Base-by-base conservation (phyloP, 2,797 vertebrate genomes). In the Gymnocypris eckloni region DNA sequence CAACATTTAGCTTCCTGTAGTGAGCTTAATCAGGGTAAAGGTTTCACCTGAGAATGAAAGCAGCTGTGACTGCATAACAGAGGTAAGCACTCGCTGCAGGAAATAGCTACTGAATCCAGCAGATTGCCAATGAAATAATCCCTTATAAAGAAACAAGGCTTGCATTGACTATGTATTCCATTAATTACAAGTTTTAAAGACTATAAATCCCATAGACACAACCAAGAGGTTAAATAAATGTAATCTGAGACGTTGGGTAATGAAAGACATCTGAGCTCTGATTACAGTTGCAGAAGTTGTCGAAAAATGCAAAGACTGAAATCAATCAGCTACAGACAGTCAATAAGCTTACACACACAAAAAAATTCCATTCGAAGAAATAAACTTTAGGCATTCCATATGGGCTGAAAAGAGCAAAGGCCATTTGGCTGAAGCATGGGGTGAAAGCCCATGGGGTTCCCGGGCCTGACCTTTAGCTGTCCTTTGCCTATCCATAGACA, bases 371-470 rank as follows among this genome's bases (percentile, higher is more conserved):
- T 18, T 37, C 1, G 52, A 87, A 87, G 33, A 50, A 83, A 70
- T 28, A 84, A 75, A 75, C 64, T 78, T 50, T 64, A 15, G n/a
- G 15, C 25, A 78, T 87, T 87, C 52, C 85, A 64, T 52, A 43
- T 67, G 25, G 28, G 79, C 71, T 67, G 13, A 61, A 83, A 72
- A 81, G 70, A 82, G 83, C 67, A 85, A 79, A 82, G 67, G 79
- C 59, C 73, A 69, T 82, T 61, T 71, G 73, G 56, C 86, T 45
- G 79, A 75, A 77, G 50, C 48, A 6, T 18, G 67, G 66, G 45
- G 56, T 20, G 43, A 67, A 82, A 61, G 41, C 86, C 79, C 79
- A 75, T 43, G 78, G 67, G 81, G 52, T 50, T 43, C 28, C 22
- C 18, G 45, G 33, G 66, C 67, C 22, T 79, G 83, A 76, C 41